These are phyloP conservation scores for Tympanoctomys barrerae DNA, from an alignment of 2,797 vertebrate genomes.

Conservation along the genomic window DNA sequence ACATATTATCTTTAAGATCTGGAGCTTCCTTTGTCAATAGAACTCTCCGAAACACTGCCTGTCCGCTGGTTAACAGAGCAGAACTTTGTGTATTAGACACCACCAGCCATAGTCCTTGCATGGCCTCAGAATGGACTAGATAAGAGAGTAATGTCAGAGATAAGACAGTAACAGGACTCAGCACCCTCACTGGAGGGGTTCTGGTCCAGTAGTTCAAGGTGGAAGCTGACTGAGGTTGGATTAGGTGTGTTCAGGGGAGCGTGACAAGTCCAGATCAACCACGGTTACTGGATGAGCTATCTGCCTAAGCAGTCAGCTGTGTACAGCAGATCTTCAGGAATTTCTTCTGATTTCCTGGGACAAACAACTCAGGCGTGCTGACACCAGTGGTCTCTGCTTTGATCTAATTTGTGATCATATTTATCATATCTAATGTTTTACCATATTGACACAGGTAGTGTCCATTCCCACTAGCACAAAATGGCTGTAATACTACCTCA, in stretches of 20 bases:
- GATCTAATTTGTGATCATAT: not conserved
- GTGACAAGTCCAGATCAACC: not conserved
- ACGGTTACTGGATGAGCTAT: not conserved
- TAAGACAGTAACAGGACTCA: not conserved
- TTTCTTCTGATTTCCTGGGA: not conserved
- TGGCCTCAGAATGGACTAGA: not conserved
- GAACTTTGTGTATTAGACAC: not conserved
- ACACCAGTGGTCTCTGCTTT: not conserved
- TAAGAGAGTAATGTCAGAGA: not conserved
- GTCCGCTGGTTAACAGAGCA: not conserved
- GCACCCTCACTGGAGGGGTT: not conserved
- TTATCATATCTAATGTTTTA: too few relatives aligned
- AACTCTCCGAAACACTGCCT: not conserved
- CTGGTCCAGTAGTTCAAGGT: not conserved
- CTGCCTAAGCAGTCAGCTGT: not conserved
- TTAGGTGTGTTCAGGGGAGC: not conserved
- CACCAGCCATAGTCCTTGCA: accelerated
- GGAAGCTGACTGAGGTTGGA: not conserved
- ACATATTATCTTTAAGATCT: not conserved
- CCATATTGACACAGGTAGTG: not conserved
- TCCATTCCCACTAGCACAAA: slow-evolving; percentile 10
- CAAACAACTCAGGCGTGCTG: not conserved
- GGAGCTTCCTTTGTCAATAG: not conserved
- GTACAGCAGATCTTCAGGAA: not conserved
- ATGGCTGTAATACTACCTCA: not conserved